Percentiles rank a stretch among this genome's conserved stretches.
phyloP scores from a whole-genome alignment of 2,113 vertebrate species.

The Siniperca chuatsi region DNA sequence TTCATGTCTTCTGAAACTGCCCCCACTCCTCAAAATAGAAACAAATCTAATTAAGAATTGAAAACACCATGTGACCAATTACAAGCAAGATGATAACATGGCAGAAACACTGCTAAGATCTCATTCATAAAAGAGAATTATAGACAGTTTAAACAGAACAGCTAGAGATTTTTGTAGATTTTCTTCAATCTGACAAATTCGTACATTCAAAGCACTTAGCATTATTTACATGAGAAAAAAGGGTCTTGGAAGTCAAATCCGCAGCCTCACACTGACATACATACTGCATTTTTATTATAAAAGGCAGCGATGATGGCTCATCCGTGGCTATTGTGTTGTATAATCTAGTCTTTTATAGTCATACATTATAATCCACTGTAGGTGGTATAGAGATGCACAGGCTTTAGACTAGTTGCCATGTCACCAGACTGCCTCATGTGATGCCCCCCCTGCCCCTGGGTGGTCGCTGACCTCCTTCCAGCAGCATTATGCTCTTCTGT shows the following conservation, averaged over 20 bases:
- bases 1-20: background rate
- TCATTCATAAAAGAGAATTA: conserved; percentile 57
- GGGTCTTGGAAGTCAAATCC: conserved; percentile 61
- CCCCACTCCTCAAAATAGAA: conserved; percentile 10
- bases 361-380: conserved; percentile 77
- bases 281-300: conserved; percentile 35
- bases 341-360: conserved; percentile 66
- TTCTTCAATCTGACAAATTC: conserved; percentile 50
- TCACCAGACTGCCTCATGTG: conserved; percentile 75
- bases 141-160: conserved; percentile 26
- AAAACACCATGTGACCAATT: conserved; percentile 41
- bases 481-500: conserved; percentile 59
- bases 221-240: conserved; percentile 53
- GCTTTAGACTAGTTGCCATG: conserved; percentile 76
- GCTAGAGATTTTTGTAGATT: conserved; percentile 24
- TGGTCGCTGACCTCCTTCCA: conserved; percentile 79
- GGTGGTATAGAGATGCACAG: conserved; percentile 71
- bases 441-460: conserved; percentile 61
- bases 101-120: conserved; percentile 41
- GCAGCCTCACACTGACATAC: conserved; percentile 55
- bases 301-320: conserved; percentile 70
- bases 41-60: conserved; percentile 36
- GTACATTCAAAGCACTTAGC: conserved; percentile 47
- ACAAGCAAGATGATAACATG: conserved; percentile 54
- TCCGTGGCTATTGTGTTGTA: conserved; percentile 64